phyloP scores from a whole-genome alignment of 2,888 invertebrate species.

The Argyresthia goedartella region DNA sequence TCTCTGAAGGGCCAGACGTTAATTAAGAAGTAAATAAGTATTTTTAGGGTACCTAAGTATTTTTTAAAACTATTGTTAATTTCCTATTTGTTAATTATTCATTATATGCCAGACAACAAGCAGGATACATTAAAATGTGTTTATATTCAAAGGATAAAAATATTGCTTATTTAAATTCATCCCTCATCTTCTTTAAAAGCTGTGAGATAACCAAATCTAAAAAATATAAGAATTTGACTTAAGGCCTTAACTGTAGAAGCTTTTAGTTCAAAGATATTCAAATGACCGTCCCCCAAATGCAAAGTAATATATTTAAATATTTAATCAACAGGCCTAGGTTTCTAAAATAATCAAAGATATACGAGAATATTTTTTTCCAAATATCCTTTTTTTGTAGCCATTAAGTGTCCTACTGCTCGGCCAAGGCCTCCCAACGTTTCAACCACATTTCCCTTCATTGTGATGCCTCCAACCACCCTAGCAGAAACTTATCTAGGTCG shows the following conservation, averaged over 20 bases:
- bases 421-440: too few relatives aligned
- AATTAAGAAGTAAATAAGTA: too few relatives aligned
- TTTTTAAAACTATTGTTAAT: too few relatives aligned
- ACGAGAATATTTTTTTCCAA: too few relatives aligned
- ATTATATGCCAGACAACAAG: neutral
- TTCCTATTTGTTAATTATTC: too few relatives aligned
- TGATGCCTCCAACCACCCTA: too few relatives aligned
- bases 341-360: neutral
- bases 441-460: too few relatives aligned
- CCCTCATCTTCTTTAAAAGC: constrained; percentile 48
- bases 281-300: neutral
- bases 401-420: too few relatives aligned
- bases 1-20: too few relatives aligned
- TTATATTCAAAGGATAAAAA: constrained; percentile 46
- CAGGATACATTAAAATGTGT: constrained; percentile 55
- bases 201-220: constrained; percentile 27
- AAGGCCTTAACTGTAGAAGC: constrained; percentile 35
- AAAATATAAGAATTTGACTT: constrained; percentile 40
- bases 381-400: too few relatives aligned
- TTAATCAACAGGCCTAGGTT: neutral
- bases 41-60: too few relatives aligned
- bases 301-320: neutral
- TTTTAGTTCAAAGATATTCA: constrained; percentile 11
- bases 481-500: too few relatives aligned
- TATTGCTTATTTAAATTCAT: constrained; percentile 63